Evolutionary conservation across 2,888 invertebrate species (phyloP).

Genomic region (Dioctria rufipes): DNA sequence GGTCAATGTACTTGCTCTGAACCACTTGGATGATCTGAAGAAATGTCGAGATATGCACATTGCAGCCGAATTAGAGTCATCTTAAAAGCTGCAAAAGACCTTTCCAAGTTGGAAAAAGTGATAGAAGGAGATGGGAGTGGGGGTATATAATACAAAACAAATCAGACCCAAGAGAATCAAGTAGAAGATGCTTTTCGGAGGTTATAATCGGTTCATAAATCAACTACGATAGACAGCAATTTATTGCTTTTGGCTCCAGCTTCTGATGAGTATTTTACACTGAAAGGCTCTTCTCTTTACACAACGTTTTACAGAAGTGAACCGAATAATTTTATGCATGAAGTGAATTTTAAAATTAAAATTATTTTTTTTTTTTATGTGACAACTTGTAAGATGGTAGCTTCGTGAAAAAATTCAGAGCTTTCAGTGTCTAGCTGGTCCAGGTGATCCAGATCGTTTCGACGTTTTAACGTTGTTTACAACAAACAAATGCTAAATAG

Average conservation of each 20-base stretch:
- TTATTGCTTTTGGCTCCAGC: conserved; percentile 9
- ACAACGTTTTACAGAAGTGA: neutral
- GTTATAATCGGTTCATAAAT: conserved; percentile 28
- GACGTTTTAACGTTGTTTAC: too few relatives aligned
- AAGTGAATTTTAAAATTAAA: conserved; percentile 23
- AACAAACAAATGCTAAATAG: too few relatives aligned
- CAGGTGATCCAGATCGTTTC: too few relatives aligned
- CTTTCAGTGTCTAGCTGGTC: too few relatives aligned
- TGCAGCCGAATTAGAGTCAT: conserved; percentile 25
- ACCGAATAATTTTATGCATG: conserved; percentile 21
- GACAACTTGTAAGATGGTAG: too few relatives aligned
- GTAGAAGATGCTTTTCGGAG: conserved; percentile 9
- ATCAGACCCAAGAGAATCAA: conserved; percentile 18
- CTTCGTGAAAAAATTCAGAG: too few relatives aligned
- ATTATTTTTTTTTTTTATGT: neutral
- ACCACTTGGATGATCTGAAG: too few relatives aligned
- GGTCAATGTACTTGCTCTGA: neutral
- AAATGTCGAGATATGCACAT: conserved; percentile 2
- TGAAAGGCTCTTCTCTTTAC: neutral
- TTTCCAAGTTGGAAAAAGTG: too few relatives aligned
- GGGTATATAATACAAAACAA: neutral
- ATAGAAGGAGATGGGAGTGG: neutral
- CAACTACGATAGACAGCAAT: conserved; percentile 32
- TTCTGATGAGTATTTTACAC: conserved; percentile 21
- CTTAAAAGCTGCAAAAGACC: neutral